phyloP scores from a whole-genome alignment of 2,113 vertebrate species.

The Lethenteron reissneri region DNA sequence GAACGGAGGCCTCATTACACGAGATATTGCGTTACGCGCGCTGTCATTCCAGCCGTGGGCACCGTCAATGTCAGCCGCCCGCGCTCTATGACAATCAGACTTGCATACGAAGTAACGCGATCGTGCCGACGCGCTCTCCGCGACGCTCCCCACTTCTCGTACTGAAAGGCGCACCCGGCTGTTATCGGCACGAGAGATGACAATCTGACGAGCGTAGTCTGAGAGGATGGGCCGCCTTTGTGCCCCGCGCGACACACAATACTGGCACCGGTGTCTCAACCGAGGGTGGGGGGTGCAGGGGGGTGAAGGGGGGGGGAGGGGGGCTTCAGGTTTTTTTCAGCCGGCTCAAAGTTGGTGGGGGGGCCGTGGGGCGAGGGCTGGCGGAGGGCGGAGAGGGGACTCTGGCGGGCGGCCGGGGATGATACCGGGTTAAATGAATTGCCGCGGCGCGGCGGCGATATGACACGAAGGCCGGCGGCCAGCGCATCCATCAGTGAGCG shows the following conservation, averaged over 20 bases:
- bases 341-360: background rate
- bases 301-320: background rate
- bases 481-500: too few relatives aligned
- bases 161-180: background rate
- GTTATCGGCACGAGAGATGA: background rate
- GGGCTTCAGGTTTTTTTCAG: background rate
- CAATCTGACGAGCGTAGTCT: slow-evolving; percentile 1
- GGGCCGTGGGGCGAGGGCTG: too few relatives aligned
- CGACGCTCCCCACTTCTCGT: background rate
- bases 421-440: too few relatives aligned
- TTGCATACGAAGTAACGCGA: slow-evolving; percentile 5
- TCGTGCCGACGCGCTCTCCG: background rate
- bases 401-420: too few relatives aligned
- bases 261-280: background rate
- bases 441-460: too few relatives aligned
- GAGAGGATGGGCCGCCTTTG: slow-evolving; percentile 2
- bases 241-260: slow-evolving; percentile 1
- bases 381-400: too few relatives aligned
- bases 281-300: background rate
- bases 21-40: background rate
- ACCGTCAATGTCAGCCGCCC: slow-evolving; percentile 2
- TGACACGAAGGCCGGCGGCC: too few relatives aligned
- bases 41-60: slow-evolving; percentile 3
- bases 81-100: slow-evolving; percentile 6
- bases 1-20: background rate